phyloP scores from a whole-genome alignment of 2,888 invertebrate species.

The Eledone cirrhosa region DNA sequence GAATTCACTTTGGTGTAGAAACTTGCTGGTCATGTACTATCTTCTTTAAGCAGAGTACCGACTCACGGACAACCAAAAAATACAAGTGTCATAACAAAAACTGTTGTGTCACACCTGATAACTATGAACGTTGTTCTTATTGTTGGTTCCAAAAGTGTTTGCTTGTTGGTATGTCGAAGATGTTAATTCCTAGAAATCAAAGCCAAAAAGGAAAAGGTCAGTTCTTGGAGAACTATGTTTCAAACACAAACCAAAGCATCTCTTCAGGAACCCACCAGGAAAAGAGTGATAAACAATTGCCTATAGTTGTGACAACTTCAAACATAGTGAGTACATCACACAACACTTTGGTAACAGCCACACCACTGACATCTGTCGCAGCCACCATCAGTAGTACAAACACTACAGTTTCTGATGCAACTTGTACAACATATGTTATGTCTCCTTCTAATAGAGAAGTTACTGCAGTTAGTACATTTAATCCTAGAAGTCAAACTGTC shows the following conservation, averaged over 20 bases:
- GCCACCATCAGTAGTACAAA: background rate
- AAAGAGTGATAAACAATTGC: background rate
- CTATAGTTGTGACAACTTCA: too few relatives aligned
- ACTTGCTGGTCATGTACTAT: slow-evolving; percentile 64
- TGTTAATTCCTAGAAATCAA: background rate
- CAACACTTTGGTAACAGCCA: background rate
- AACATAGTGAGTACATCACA: background rate
- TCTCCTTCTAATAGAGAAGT: too few relatives aligned
- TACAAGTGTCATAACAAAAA: slow-evolving; percentile 28
- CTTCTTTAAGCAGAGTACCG: slow-evolving; percentile 17
- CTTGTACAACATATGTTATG: background rate
- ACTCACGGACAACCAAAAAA: slow-evolving; percentile 27
- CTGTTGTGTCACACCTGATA: slow-evolving; percentile 44
- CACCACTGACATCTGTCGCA: background rate
- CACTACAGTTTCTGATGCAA: background rate
- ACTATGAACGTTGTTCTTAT: slow-evolving; percentile 43
- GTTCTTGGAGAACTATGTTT: background rate
- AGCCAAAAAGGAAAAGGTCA: background rate
- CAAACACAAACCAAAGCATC: background rate
- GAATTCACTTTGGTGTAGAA: slow-evolving; percentile 63
- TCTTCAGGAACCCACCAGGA: background rate
- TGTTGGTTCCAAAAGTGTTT: slow-evolving; percentile 46
- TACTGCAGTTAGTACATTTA: too few relatives aligned
- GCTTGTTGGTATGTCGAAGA: slow-evolving; percentile 44
- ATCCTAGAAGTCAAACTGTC: background rate